These are phyloP conservation scores for Malaclemys terrapin DNA, from an alignment of 2,113 vertebrate genomes.

Conservation along the genomic window DNA sequence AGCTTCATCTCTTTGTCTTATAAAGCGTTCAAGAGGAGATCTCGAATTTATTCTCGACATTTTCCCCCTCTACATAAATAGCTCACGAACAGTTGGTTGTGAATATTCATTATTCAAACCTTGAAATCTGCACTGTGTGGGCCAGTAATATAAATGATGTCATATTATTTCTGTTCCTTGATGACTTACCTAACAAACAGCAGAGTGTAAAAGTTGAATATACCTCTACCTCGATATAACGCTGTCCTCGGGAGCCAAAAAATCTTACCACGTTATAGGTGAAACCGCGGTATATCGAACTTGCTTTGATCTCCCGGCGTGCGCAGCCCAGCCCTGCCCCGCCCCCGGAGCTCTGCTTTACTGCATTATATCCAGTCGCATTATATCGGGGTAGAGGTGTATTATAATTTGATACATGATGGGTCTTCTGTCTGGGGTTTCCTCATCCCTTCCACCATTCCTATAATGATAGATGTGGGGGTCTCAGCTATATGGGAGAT, in stretches of 20 bases:
- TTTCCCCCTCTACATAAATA: neutral
- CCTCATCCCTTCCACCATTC: neutral
- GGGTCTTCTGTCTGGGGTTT: no score
- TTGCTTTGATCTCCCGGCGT: no score
- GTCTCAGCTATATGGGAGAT: neutral
- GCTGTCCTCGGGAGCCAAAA: no score
- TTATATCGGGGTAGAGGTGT: no score
- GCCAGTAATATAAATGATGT: conserved; percentile 20
- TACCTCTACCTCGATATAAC: no score
- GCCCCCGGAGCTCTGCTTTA: no score
- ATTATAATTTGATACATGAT: neutral
- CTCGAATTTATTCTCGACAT: conserved; percentile 32
- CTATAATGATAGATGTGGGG: rapidly evolving
- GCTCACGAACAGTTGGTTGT: neutral
- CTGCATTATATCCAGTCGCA: no score
- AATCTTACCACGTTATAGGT: no score
- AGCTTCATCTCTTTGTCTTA: conserved; percentile 20
- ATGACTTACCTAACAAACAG: conserved; percentile 40
- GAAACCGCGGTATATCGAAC: no score
- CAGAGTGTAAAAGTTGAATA: conserved; percentile 23
- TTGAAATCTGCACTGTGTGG: conserved; percentile 5
- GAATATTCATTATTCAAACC: conserved; percentile 39
- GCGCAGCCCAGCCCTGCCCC: no score
- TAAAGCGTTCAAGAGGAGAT: conserved; percentile 13
- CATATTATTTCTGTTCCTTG: conserved; percentile 19